phyloP scores from a whole-genome alignment of 2,113 vertebrate genomes.

The Cochlearius cochlearius region DNA sequence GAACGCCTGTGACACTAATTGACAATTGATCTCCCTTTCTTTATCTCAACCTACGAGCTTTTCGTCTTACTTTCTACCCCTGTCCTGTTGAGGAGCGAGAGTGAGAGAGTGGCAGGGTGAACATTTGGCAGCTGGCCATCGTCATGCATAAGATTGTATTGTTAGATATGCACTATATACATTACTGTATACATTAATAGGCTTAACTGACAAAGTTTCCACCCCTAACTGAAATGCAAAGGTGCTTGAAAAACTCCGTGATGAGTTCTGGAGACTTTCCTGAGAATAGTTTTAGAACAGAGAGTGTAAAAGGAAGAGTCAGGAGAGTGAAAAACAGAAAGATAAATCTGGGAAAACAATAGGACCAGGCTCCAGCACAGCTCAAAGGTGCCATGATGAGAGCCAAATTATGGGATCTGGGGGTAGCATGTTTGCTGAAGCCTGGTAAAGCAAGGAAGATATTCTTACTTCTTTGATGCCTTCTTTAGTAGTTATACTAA shows the following conservation, averaged over 20 bases:
- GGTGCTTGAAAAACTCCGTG: neutral
- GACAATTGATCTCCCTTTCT: neutral
- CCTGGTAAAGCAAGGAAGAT: neutral
- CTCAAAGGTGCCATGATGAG: neutral
- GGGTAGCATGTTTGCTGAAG: neutral
- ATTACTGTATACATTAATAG: neutral
- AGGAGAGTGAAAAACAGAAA: neutral
- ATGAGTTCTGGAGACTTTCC: neutral
- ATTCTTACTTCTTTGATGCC: neutral
- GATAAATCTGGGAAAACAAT: neutral
- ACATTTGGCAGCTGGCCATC: neutral
- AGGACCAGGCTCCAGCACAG: neutral
- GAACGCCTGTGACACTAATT: neutral
- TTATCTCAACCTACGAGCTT: neutral
- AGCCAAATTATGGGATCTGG: neutral
- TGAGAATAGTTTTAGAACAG: neutral
- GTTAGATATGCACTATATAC: neutral
- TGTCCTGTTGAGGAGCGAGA: neutral
- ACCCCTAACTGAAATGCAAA: neutral
- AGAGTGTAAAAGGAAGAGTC: neutral
- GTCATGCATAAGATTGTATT: accelerated
- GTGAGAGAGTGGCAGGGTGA: neutral
- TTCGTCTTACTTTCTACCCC: neutral
- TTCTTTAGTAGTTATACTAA: neutral
- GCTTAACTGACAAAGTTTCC: neutral